Evolutionary conservation across 1,140 invertebrate species (phyloP).

Genomic region (Diachasma alloeum): DNA sequence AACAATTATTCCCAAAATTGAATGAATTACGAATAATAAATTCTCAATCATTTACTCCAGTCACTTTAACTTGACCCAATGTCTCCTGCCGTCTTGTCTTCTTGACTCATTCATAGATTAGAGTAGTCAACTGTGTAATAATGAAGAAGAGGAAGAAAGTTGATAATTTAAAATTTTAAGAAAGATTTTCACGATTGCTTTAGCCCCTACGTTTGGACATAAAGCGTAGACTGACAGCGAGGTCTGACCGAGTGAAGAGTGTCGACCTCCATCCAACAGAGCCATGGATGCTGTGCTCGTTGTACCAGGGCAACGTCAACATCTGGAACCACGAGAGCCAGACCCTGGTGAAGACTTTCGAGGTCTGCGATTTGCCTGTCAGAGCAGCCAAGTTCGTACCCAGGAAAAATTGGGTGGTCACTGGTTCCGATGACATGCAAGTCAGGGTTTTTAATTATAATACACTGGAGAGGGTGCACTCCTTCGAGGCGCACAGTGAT

Average conservation of each 20-base stretch:
- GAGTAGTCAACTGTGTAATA: too few relatives aligned
- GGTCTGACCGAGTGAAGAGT: conserved; percentile 97
- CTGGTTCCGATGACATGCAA: conserved; percentile 96
- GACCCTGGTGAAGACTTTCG: conserved; percentile 92
- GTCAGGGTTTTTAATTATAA: conserved; percentile 99
- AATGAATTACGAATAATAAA: too few relatives aligned
- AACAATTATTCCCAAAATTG: background rate
- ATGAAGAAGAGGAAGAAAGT: too few relatives aligned
- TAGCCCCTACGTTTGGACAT: conserved; percentile 96
- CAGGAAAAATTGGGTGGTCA: conserved; percentile 98
- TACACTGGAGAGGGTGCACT: conserved; percentile 93
- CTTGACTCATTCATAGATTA: too few relatives aligned
- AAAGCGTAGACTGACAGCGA: conserved; percentile 94
- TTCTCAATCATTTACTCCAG: too few relatives aligned
- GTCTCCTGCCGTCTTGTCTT: too few relatives aligned
- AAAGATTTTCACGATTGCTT: conserved; percentile 36
- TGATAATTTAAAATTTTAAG: too few relatives aligned
- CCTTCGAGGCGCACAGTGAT: conserved; percentile 98
- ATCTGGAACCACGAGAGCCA: conserved; percentile 99
- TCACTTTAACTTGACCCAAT: too few relatives aligned
- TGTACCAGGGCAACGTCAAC: conserved; percentile 99
- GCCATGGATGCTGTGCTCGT: conserved; percentile 97
- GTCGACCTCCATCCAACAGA: conserved; percentile 97
- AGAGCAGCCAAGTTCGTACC: conserved; percentile 95
- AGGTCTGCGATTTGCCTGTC: conserved; percentile 96